Percentiles rank a stretch among this genome's conserved stretches.
These are phyloP conservation scores for Karalla daura DNA, from an alignment of 2,797 vertebrate genomes.

Conservation along the genomic window DNA sequence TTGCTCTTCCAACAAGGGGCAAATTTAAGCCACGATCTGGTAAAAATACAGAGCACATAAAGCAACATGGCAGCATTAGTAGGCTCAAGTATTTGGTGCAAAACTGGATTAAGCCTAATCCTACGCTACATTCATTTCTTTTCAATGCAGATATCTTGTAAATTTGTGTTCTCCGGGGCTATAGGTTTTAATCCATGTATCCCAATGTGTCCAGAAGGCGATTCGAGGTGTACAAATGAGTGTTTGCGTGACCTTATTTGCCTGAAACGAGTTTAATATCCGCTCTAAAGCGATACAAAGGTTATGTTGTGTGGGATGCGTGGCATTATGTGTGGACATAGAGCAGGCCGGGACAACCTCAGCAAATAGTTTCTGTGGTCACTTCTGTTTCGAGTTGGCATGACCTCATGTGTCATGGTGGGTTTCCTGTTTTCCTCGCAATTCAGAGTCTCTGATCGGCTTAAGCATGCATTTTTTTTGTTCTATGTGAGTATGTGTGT, in stretches of 20 bases:
- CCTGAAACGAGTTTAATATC: constrained; percentile 14
- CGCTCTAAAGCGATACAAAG: not conserved
- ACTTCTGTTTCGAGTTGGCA: too few relatives aligned
- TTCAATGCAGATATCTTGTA: constrained; percentile 70
- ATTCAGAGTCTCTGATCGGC: too few relatives aligned
- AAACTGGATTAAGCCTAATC: constrained; percentile 80
- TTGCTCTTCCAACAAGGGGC: constrained; percentile 57
- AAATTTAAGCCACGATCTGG: constrained; percentile 66
- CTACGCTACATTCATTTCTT: constrained; percentile 63
- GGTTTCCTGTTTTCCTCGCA: too few relatives aligned
- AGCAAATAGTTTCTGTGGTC: too few relatives aligned
- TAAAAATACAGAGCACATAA: constrained; percentile 47
- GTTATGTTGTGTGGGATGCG: not conserved
- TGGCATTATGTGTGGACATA: not conserved
- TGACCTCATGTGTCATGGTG: too few relatives aligned
- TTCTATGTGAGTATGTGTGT: too few relatives aligned
- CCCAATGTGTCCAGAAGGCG: constrained; percentile 14
- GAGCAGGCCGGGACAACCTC: too few relatives aligned
- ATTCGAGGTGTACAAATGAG: not conserved
- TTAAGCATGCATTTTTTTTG: too few relatives aligned
- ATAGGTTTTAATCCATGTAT: constrained; percentile 45
- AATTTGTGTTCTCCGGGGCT: constrained; percentile 50
- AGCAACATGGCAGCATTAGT: constrained; percentile 60
- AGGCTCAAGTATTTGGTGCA: constrained; percentile 56
- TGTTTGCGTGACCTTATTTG: constrained; percentile 33